Evolutionary conservation across 2,888 invertebrate genomes (phyloP).

Genomic region (Dynastes maya): DNA sequence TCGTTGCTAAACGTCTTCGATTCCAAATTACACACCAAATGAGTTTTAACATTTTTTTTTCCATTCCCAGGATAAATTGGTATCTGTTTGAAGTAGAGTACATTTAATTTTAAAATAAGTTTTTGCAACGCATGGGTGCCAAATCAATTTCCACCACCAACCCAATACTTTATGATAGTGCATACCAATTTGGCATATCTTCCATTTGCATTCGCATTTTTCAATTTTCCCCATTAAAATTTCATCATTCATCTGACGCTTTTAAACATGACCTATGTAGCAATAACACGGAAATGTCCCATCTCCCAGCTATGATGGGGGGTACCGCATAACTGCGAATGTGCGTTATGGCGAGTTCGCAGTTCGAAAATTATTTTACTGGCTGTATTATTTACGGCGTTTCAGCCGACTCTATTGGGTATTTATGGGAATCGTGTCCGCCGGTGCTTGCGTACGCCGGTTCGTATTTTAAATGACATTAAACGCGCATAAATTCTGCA

Average conservation of each 20-base stretch:
- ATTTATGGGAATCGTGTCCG: slow-evolving; percentile 25
- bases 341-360: slow-evolving; percentile 1
- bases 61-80: too few relatives aligned
- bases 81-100: too few relatives aligned
- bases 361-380: slow-evolving; percentile 25
- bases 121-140: too few relatives aligned
- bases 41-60: too few relatives aligned
- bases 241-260: neutral
- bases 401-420: slow-evolving; percentile 12
- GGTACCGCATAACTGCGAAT: too few relatives aligned
- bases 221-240: slow-evolving; percentile 1
- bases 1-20: too few relatives aligned
- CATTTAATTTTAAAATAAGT: too few relatives aligned
- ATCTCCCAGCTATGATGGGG: neutral
- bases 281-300: neutral
- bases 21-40: too few relatives aligned
- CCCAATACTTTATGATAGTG: too few relatives aligned
- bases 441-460: neutral
- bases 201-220: neutral
- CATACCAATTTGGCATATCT: too few relatives aligned
- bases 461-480: slow-evolving; percentile 18
- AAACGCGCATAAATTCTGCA: slow-evolving; percentile 21
- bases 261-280: slow-evolving; percentile 3
- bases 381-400: slow-evolving; percentile 15
- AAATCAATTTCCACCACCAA: too few relatives aligned